Evolutionary conservation across 2,797 vertebrate genomes (phyloP).

Genomic region (Astyanax mexicanus): DNA sequence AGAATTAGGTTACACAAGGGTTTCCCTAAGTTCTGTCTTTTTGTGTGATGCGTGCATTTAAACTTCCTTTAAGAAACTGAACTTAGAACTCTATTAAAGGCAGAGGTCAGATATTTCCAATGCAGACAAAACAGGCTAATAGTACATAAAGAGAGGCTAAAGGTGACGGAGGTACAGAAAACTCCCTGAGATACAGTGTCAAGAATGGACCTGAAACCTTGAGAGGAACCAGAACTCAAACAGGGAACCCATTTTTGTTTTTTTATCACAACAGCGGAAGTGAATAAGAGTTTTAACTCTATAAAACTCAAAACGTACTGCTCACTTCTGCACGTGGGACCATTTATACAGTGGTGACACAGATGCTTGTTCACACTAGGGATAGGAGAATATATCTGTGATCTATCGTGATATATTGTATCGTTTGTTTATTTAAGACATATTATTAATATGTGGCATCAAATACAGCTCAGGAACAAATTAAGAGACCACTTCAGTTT

Average conservation of each 20-base stretch:
- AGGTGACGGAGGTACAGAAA: background rate
- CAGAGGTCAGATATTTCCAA: background rate
- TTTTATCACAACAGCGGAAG: background rate
- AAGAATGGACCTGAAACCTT: background rate
- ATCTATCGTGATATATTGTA: too few species aligned
- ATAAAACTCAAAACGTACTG: too few species aligned
- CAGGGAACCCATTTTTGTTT: background rate
- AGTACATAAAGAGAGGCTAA: slow-evolving; percentile 3
- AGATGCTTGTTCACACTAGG: too few species aligned
- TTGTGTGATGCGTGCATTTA: background rate
- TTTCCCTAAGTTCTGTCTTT: background rate
- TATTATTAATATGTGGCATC: too few species aligned
- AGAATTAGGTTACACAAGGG: background rate
- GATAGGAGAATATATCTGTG: too few species aligned
- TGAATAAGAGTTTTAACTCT: background rate
- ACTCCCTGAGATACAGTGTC: background rate
- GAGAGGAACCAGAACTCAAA: slow-evolving; percentile 13
- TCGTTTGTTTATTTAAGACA: too few species aligned
- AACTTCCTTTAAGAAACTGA: background rate
- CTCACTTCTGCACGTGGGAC: background rate
- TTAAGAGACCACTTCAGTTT: too few species aligned
- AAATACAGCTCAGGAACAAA: too few species aligned
- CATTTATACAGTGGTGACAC: background rate
- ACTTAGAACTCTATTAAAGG: too few species aligned
- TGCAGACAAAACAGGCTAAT: too few species aligned